Evolutionary conservation across 2,113 vertebrate species (phyloP), one percentile per base, ranked within the genome.

Genomic region (Edolisoma coerulescens): DNA sequence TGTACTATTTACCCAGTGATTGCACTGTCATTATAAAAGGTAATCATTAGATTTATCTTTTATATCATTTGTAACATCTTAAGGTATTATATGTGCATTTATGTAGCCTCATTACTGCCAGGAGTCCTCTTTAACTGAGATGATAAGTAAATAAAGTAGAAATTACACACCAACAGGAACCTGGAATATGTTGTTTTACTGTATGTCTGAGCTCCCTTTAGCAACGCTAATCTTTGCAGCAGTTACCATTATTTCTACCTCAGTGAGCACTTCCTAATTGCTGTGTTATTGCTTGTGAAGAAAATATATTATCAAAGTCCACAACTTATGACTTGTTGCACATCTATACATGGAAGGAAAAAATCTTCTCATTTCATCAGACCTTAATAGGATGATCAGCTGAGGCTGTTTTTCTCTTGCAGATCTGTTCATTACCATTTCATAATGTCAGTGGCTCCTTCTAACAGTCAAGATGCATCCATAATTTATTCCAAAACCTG

Each of bases 101-200:
- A 96, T 91, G 97, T 93, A 96, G 97, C 90, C 97, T 98, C 98
- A 98, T 98, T 98, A 98, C 96, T 98, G 97, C 98, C 98, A 97
- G 96, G 97, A 98, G 97, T 97, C 98, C 97, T 98, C 97, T 98
- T 98, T 98, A 98, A 98, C 97, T 91, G 96, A 97, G 96, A 97
- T 97, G 97, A 97, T 98, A 98, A 98, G 98, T 98, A 98, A 98
- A 98, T 98, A 98, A 98, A 98, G 96, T 93, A 97, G 97, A 98
- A 98, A 98, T 98, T 98, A 98, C 94, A 97, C 96, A 98, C 94
- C 97, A 98, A 97, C 95, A 97, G 96, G 97, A 98, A 97, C 86
- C 91, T 78, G 82, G 97, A 97, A 96, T 97, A 96, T 95, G 96
- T 97, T 98, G 98, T 97, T 98, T 98, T 97, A 98, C 96, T 98